Percentiles rank a stretch among this genome's conserved stretches.
These are phyloP conservation scores for Drosophila pseudotakahashii DNA, from an alignment of 2,888 invertebrate species.

Conservation along the genomic window DNA sequence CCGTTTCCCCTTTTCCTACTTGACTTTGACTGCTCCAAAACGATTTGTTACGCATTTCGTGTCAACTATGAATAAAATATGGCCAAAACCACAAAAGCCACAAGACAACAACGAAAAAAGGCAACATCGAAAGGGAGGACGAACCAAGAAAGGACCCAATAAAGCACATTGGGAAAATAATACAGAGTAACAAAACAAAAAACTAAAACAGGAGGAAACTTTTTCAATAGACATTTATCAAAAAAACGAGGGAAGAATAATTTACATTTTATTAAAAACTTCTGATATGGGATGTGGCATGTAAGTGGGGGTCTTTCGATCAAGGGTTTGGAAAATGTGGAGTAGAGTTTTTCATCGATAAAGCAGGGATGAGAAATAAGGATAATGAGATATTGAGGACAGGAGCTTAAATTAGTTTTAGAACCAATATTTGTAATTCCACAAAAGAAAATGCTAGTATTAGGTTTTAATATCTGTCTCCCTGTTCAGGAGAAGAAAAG, in stretches of 20 bases:
- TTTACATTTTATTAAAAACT: constrained; percentile 78
- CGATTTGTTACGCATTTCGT: constrained; percentile 80
- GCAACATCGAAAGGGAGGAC: constrained; percentile 12
- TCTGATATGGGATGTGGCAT: constrained; percentile 24
- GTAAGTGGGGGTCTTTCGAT: neutral
- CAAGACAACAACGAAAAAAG: constrained; percentile 26
- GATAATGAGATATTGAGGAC: neutral
- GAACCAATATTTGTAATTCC: too few species aligned
- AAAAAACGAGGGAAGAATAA: constrained; percentile 64
- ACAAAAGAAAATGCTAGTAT: too few species aligned
- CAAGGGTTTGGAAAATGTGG: neutral
- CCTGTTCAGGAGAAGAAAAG: too few species aligned
- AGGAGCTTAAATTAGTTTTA: neutral
- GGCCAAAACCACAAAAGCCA: constrained; percentile 68
- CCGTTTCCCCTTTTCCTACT: constrained; percentile 44
- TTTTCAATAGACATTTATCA: constrained; percentile 75
- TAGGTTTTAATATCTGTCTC: too few species aligned
- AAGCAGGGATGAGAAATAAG: neutral
- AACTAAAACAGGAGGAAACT: constrained; percentile 46
- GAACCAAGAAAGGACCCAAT: constrained; percentile 12
- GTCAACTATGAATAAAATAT: constrained; percentile 79
- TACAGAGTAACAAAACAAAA: constrained; percentile 8
- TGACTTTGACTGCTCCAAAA: constrained; percentile 40
- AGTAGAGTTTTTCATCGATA: too few species aligned
- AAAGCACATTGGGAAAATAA: constrained; percentile 30